phyloP scores from a whole-genome alignment of 2,113 vertebrate genomes.

The Oophaga pumilio region DNA sequence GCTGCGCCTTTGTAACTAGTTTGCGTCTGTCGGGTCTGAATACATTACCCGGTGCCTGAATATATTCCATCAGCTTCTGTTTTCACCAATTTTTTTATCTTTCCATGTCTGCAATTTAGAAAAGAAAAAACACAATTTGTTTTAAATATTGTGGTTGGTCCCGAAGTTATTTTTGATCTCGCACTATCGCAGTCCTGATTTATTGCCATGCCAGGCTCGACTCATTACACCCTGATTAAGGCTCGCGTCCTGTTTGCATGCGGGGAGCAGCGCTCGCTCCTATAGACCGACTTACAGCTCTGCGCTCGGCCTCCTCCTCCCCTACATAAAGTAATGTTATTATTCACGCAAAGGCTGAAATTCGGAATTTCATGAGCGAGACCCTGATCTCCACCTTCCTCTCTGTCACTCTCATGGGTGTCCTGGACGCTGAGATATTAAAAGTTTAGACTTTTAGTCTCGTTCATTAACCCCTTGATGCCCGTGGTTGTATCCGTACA shows the following conservation, averaged over 20 bases:
- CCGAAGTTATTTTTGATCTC: constrained; percentile 45
- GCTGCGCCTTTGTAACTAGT: neutral
- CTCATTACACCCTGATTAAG: constrained; percentile 26
- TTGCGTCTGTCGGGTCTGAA: neutral
- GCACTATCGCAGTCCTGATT: neutral
- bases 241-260: constrained; percentile 21
- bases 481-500: no score
- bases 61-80: neutral
- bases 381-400: neutral
- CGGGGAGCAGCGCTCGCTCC: neutral
- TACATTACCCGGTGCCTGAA: neutral
- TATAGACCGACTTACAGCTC: neutral
- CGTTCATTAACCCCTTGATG: no score
- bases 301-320: neutral
- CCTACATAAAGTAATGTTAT: no score
- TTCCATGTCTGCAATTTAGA: neutral
- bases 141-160: constrained; percentile 10
- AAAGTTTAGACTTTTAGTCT: no score
- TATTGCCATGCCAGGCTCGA: constrained; percentile 26
- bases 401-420: neutral
- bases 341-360: neutral
- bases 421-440: neutral
- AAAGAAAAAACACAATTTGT: constrained; percentile 28
- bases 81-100: neutral
- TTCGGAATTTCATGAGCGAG: neutral